These are phyloP conservation scores for Pica pica DNA, from an alignment of 2,113 vertebrate genomes.

Conservation along the genomic window DNA sequence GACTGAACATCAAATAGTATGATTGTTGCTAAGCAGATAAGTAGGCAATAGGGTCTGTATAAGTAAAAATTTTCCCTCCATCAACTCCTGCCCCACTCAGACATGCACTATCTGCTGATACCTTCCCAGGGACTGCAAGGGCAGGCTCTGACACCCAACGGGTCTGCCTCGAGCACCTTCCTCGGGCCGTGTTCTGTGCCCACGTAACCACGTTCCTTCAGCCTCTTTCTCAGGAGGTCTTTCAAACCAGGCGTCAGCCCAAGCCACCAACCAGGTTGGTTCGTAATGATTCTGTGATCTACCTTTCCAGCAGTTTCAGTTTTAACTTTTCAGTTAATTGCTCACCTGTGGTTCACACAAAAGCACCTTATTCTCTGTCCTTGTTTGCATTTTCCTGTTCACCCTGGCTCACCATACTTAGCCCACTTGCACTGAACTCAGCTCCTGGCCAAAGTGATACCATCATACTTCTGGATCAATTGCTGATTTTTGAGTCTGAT, in stretches of 20 bases:
- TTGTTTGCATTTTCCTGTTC: background rate
- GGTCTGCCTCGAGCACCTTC: accelerated
- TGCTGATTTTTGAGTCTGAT: background rate
- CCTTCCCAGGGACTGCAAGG: accelerated
- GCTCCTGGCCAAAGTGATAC: background rate
- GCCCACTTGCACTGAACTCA: background rate
- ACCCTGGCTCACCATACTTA: background rate
- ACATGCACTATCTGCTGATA: background rate
- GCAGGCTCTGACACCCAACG: background rate
- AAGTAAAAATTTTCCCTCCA: background rate
- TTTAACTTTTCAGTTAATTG: background rate
- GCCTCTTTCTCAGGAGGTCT: background rate
- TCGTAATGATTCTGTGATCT: background rate
- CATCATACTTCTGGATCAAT: background rate
- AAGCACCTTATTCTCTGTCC: background rate
- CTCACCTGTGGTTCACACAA: background rate
- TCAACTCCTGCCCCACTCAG: accelerated
- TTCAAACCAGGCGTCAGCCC: background rate
- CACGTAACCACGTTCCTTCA: accelerated
- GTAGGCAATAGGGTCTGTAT: accelerated
- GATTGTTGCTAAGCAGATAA: background rate
- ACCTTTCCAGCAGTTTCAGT: background rate
- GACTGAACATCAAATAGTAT: background rate
- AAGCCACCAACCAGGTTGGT: accelerated
- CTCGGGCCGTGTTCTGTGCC: accelerated